Evolutionary conservation across 2,113 vertebrate genomes (phyloP).

Genomic region (Patagioenas fasciata): DNA sequence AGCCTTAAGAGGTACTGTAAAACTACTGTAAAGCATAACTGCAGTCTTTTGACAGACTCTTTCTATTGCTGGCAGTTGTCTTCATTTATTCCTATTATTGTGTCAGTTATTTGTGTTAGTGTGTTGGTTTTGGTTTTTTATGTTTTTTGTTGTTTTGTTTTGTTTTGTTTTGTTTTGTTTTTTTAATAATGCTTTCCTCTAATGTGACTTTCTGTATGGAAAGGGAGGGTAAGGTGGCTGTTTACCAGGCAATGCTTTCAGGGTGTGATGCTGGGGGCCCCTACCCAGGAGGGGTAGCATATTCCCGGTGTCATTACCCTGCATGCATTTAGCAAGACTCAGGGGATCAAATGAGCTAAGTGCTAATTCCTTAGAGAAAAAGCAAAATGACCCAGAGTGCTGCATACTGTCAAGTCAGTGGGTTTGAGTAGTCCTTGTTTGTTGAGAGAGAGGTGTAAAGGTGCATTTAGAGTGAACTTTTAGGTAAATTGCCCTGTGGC

Average conservation of each 20-base stretch:
- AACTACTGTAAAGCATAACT: neutral
- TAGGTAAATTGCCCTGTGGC: neutral
- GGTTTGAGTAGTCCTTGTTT: neutral
- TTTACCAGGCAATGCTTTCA: neutral
- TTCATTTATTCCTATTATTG: neutral
- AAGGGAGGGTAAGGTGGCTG: neutral
- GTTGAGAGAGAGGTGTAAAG: neutral
- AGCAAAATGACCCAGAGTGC: neutral
- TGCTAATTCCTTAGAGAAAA: neutral
- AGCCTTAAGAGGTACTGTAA: neutral
- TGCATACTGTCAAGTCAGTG: neutral
- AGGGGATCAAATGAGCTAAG: neutral
- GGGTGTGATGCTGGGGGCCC: neutral
- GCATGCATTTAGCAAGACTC: neutral
- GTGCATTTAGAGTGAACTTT: neutral
- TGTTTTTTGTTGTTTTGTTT: too few relatives aligned
- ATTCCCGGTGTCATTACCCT: neutral
- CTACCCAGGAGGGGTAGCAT: neutral
- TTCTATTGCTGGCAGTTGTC: neutral
- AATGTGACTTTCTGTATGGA: neutral
- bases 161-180: too few relatives aligned
- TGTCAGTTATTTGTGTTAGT: neutral
- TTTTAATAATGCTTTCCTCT: neutral
- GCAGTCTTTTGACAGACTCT: neutral
- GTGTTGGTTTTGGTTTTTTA: neutral